These are phyloP conservation scores for Perdix hodgsoniae DNA, from an alignment of 2,797 vertebrate species.

Conservation along the genomic window DNA sequence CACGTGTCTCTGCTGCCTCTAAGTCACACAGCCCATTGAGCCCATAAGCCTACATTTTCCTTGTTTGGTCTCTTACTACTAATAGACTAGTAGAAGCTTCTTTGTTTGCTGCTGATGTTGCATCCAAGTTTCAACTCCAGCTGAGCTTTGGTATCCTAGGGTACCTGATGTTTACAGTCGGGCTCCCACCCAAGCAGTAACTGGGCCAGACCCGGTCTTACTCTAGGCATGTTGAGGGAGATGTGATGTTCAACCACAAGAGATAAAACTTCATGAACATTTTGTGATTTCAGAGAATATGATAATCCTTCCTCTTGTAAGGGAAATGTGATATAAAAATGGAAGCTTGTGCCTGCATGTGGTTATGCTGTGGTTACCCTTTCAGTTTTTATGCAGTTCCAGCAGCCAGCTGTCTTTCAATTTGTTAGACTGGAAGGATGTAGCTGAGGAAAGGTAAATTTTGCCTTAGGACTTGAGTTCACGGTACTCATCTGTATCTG, in stretches of 20 bases:
- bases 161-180: background rate
- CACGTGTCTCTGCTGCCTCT: background rate
- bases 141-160: background rate
- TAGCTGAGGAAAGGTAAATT: background rate
- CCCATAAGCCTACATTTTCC: background rate
- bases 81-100: background rate
- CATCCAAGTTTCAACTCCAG: background rate
- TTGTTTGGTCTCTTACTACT: background rate
- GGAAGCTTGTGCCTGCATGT: accelerated
- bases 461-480: background rate
- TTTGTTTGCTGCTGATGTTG: background rate
- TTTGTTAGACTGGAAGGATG: background rate
- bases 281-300: background rate
- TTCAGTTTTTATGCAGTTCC: background rate
- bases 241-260: background rate
- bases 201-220: background rate
- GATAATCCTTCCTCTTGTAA: background rate
- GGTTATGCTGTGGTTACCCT: background rate
- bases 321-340: background rate
- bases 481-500: accelerated
- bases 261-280: background rate
- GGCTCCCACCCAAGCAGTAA: background rate
- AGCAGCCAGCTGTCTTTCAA: background rate
- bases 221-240: background rate
- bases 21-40: background rate